Conservation (phyloP, 2,113 vertebrate species). For the Gavia stellata region DNA sequence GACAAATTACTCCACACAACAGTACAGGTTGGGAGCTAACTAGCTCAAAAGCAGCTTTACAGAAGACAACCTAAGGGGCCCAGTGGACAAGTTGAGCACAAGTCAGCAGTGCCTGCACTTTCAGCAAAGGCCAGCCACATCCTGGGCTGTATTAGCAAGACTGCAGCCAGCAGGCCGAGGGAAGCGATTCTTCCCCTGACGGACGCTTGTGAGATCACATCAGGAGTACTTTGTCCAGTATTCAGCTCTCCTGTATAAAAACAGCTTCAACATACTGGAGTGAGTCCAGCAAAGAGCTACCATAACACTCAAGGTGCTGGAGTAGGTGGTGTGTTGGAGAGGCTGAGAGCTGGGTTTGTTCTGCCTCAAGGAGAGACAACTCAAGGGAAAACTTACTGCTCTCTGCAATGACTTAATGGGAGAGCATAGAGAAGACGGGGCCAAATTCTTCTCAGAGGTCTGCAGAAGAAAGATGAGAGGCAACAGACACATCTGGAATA, state of each 20-base stretch:
- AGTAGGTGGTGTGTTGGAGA: not conserved
- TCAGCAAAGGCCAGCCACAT: not conserved
- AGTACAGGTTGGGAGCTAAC: not conserved
- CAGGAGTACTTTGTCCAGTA: not conserved
- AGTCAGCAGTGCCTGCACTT: not conserved
- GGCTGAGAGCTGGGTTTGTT: not conserved
- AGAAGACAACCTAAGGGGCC: not conserved
- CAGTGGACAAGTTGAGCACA: accelerated
- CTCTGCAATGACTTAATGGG: not conserved
- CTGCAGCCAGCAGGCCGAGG: not conserved
- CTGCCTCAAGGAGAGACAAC: not conserved
- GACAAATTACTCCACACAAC: not conserved
- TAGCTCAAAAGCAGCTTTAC: not conserved
- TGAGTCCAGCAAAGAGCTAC: not conserved
- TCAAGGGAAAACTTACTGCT: not conserved
- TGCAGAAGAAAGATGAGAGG: not conserved
- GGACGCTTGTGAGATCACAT: not conserved
- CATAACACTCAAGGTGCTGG: not conserved
- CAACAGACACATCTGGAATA: not conserved
- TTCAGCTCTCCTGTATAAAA: not conserved
- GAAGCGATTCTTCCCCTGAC: not conserved
- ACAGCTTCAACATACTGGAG: not conserved
- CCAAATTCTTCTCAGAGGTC: not conserved
- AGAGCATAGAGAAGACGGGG: not conserved
- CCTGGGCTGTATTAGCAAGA: not conserved